Percentiles rank a stretch among this genome's conserved stretches.
phyloP scores from a whole-genome alignment of 2,797 vertebrate species.

The Schizopygopsis malacanthus region DNA sequence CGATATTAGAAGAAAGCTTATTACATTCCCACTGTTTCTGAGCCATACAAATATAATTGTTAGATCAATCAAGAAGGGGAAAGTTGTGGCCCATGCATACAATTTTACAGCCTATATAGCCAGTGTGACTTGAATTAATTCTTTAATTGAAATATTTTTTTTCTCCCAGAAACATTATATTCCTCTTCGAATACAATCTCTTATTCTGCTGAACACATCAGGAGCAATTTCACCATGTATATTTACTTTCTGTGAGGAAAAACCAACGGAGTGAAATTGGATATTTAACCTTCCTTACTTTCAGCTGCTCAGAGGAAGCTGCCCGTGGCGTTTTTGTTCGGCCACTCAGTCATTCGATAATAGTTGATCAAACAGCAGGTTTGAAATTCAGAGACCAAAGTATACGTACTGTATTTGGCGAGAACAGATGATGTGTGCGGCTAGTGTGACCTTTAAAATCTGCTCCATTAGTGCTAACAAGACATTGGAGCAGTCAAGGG shows the following conservation, averaged over 20 bases:
- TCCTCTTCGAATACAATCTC: conserved; percentile 36
- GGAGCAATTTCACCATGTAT: conserved; percentile 50
- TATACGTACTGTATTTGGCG: conserved; percentile 43
- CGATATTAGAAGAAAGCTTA: conserved; percentile 44
- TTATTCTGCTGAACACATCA: conserved; percentile 44
- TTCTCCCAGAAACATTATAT: conserved; percentile 11
- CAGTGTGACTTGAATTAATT: conserved; percentile 33
- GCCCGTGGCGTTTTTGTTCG: neutral
- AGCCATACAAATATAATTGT: conserved; percentile 36
- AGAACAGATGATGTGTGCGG: conserved; percentile 51
- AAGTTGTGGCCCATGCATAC: conserved; percentile 21
- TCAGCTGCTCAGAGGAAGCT: conserved; percentile 39
- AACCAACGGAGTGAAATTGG: conserved; percentile 55
- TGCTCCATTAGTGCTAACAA: conserved; percentile 57
- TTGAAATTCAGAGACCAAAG: conserved; percentile 52
- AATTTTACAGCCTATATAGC: conserved; percentile 26
- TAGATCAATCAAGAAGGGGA: conserved; percentile 27
- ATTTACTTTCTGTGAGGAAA: conserved; percentile 50
- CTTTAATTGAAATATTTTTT: conserved; percentile 12
- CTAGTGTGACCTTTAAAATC: conserved; percentile 60
- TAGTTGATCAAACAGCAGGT: conserved; percentile 49
- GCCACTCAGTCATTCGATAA: conserved; percentile 44
- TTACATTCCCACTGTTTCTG: conserved; percentile 48
- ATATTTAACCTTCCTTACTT: conserved; percentile 55
- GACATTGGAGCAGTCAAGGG: conserved; percentile 49